These are phyloP conservation scores for Seira sanloemensis DNA, from an alignment of 2,888 invertebrate species.

Conservation along the genomic window DNA sequence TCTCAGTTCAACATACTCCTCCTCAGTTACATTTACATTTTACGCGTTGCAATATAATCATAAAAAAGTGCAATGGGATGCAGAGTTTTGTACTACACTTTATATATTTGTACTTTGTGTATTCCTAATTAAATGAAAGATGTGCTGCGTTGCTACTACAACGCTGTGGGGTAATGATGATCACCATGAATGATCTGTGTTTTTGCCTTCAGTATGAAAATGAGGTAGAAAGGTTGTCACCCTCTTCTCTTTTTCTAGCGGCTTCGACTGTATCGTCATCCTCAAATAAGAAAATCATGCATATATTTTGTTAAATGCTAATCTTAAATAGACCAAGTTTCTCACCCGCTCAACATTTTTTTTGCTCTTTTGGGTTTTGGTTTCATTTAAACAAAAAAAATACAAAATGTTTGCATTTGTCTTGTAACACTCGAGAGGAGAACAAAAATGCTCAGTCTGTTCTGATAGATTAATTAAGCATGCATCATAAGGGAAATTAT, in stretches of 20 bases:
- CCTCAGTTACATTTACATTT: neutral
- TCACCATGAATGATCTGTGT: constrained; percentile 30
- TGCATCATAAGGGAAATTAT: neutral
- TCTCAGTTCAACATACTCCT: constrained; percentile 13
- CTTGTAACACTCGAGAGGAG: neutral
- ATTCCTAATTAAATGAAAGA: constrained; percentile 9
- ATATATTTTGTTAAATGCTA: neutral
- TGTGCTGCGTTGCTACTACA: neutral
- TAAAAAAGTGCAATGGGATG: neutral
- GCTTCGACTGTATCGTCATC: constrained; percentile 27
- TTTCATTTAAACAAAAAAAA: neutral
- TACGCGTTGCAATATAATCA: neutral
- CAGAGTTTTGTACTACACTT: neutral
- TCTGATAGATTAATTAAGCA: neutral
- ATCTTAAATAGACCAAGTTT: neutral
- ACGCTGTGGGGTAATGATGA: constrained; percentile 11
- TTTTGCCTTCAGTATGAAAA: constrained; percentile 62
- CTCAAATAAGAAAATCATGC: neutral
- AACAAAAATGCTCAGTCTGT: neutral
- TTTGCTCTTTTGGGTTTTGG: neutral
- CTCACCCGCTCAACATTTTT: neutral
- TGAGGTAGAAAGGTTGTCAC: constrained; percentile 67
- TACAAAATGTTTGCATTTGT: constrained; percentile 6
- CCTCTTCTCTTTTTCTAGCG: constrained; percentile 54
- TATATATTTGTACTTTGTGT: neutral